Base-by-base conservation (phyloP, 2,113 vertebrate species). In the Anolis sagrei region DNA sequence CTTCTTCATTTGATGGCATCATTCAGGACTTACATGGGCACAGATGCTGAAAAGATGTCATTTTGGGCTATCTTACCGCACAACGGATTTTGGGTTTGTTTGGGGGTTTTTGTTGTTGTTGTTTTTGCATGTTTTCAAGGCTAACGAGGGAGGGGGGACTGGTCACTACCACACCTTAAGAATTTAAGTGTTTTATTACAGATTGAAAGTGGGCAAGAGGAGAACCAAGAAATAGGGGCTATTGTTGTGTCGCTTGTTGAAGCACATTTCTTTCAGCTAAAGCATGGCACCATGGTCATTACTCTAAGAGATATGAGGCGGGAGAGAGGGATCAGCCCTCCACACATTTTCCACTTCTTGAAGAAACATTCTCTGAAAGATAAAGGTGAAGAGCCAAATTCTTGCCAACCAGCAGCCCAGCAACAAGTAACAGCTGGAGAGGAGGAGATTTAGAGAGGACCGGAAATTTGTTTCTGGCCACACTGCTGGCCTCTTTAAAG, bases 401-500 rank as follows among this genome's bases (percentile, higher is more conserved):
- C 78, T 81, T 86, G 44, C 72, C 61, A 49, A 32, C 27, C 78
- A 84, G 83, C 69, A 84, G 34, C 39, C 70, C 73, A 39, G 39
- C 66, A 86, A 86, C 84, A 86, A 75, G 84, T 86, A 78, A 81
- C 84, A 86, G 84, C 78, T 86, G 76, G 78, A 86, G 5, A 5
- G 80, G 78, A 61, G 79, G 76, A 39, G 70, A 77, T 19, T 72
- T 66, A 62, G 64, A 61, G 7, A 16, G 7, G 19, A 76, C 34
- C 11, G 48, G 76, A 88, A 88, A 88, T 76, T 75, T 39, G 72
- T 27, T 58, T 13, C 54, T 58, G 76, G 34, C 77, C 76, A 58
- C 76, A 18, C 4, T 54, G 48, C 48, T 80, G 86, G 69, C 74
- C 82, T 74, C 87, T 76, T 81, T 21, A 32, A 76, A 79, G 25